phyloP scores from a whole-genome alignment of 2,797 vertebrate genomes.

The Clarias laeviceps region DNA sequence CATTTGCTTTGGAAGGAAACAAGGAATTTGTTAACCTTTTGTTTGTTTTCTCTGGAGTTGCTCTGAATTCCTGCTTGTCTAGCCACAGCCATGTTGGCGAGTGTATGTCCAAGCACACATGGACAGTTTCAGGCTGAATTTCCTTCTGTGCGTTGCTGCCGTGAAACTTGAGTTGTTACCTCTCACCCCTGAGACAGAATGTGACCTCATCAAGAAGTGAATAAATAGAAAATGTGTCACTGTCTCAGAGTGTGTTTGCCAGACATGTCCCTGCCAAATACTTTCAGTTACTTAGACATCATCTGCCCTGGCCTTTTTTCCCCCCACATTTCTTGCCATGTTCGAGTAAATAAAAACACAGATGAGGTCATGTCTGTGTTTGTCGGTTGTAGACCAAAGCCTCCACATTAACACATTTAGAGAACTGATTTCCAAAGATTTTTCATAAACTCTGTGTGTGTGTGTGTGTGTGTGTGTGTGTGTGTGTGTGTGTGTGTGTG shows the following conservation, averaged over 20 bases:
- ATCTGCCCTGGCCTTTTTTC: neutral
- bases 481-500: neutral
- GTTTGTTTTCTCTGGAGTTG: neutral
- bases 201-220: conserved; percentile 33
- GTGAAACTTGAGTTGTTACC: neutral
- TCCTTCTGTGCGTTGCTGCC: neutral
- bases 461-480: neutral
- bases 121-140: neutral
- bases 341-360: neutral
- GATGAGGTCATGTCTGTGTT: conserved; percentile 20
- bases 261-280: conserved; percentile 10
- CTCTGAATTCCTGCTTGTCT: neutral
- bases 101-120: neutral
- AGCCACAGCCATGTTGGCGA: neutral
- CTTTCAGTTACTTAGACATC: conserved; percentile 2
- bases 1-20: neutral
- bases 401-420: neutral
- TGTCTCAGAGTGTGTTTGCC: neutral
- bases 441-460: neutral
- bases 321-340: neutral
- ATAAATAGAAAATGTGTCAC: conserved; percentile 21
- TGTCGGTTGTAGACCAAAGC: neutral
- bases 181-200: neutral
- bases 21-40: neutral
- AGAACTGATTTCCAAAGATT: neutral